These are phyloP conservation scores for Danaus melanippus DNA, from an alignment of 1,140 invertebrate genomes.

Conservation along the genomic window DNA sequence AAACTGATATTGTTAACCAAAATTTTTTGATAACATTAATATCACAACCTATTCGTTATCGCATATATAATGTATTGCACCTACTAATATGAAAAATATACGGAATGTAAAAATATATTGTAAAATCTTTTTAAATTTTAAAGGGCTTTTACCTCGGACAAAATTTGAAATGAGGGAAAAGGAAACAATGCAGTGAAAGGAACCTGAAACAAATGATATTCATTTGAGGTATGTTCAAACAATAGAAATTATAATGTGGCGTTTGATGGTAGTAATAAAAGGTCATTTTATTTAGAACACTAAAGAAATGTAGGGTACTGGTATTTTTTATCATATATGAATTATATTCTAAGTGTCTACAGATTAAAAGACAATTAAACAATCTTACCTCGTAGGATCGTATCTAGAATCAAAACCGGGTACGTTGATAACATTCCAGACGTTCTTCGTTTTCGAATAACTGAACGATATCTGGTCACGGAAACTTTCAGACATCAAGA, in stretches of 20 bases:
- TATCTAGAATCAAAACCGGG: slow-evolving; percentile 86
- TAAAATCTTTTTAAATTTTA: slow-evolving; percentile 5
- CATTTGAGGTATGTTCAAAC: slow-evolving; percentile 3
- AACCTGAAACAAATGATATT: slow-evolving; percentile 78
- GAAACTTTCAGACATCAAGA: slow-evolving; percentile 85
- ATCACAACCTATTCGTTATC: slow-evolving; percentile 14
- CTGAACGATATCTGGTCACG: slow-evolving; percentile 94
- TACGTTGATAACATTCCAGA: slow-evolving; percentile 92
- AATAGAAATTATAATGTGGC: background rate
- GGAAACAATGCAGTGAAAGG: slow-evolving; percentile 87
- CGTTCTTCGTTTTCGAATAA: slow-evolving; percentile 87
- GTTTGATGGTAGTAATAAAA: too few species aligned
- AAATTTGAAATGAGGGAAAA: slow-evolving; percentile 87
- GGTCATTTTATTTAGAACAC: too few species aligned
- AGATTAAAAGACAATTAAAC: background rate
- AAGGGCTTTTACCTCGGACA: slow-evolving; percentile 73
- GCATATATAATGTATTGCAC: slow-evolving; percentile 21
- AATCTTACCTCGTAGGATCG: slow-evolving; percentile 89
- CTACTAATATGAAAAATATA: slow-evolving; percentile 8
- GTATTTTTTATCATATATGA: too few species aligned
- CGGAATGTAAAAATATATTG: slow-evolving; percentile 17
- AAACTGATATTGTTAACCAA: slow-evolving; percentile 9
- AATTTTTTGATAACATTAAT: slow-evolving; percentile 10
- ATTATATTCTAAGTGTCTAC: background rate
- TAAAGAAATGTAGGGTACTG: too few species aligned